Base-by-base conservation (phyloP, 2,888 invertebrate species). In the Leucophenga maculata region DNA sequence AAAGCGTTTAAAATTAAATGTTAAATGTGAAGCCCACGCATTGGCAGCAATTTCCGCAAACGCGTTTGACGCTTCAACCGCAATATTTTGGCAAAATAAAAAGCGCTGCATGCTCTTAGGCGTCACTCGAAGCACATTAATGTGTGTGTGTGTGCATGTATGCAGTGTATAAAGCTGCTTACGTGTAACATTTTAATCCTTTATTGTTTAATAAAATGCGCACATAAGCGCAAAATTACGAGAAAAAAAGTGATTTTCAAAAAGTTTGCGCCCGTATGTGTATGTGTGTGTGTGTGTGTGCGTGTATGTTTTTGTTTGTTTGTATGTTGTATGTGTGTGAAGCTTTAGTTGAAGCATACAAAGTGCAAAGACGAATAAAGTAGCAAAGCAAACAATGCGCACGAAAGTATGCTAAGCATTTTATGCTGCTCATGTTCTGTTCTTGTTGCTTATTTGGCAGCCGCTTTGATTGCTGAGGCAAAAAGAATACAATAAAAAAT, bases 41-140 rank as follows among this genome's bases (percentile, higher is more conserved):
- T 3, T 9, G 39, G 4, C 4, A 26, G 26, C 26, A 26, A 26
- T 26, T 26, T 26, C 2, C 2, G 26, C 4, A 4, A 3, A 26
- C 3, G 46, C 46, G 46, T n/a, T 2, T 46, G 6, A 39, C 26
- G 55, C 64, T 67, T 26, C 14, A 67, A 65, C 57, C 68, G 50
- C 50, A 65, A 67, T 55, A 69, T 64, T 18, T 65, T 59, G 32
- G 39, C 50, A 11, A 39, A 60, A 32, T 32, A 64, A 55, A 55
- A 60, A 68, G 14, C 22, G 20, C 18, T 44, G 65, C 48, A 26
- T 55, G 48, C 69, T 52, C 57, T 62, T 22, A 8, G 46, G 57
- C 62, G 57, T 39, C 11, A 32, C 50, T 44, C 54, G 59, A 59
- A 22, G 59, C 55, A 26, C 22, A 11, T 55, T 6, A 20, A 13